Evolutionary conservation across 2,797 vertebrate species (phyloP), one percentile per base, ranked within the genome.

Genomic region (Malurus splendens): DNA sequence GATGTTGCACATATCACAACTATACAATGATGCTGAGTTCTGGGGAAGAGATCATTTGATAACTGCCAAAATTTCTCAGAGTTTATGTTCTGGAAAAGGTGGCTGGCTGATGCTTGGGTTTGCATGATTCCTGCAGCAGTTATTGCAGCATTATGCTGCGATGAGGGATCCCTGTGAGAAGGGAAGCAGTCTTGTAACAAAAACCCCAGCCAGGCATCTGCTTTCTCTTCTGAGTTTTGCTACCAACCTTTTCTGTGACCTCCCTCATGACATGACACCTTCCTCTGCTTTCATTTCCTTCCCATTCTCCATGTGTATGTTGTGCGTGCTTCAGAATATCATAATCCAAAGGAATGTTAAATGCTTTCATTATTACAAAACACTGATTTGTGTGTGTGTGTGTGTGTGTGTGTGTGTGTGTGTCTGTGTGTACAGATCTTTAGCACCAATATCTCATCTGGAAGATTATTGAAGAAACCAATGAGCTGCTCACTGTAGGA

Each of bases 251-350:
- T 73, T 60, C 52, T 6, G 0, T 48, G 72, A 32, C 30, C 23
- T 87, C 85, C 48, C 33, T 77, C 38, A 48, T 71, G 48, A 27
- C 18, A 52, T 22, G 18, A 6, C 2, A 5, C 17, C 14, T 39
- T 66, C 30, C 23, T 48, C 38, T 74, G 33, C 68, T 73, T 87
- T 56, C 15, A 6, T 76, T 76, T 92, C 39, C 54, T 71, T 87
- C 57, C 67, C 18, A 18, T 60, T 11, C 22, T 82, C 28, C 9
- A 9, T 6, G 8, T 36, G 12, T 41, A 8, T 42, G 27, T 45
- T 36, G 30, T 39, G 8, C 65, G 25, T 14, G 30, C 50, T 54
- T 66, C 10, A 6, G 30, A 14, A 10, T 52, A 19, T 25, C 64
- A 15, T 47, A 82, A 74, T 42, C 19, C 44, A 51, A 50, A 68